A percentile compares a stretch with the other conserved stretches of the same genome.
Evolutionary conservation across 2,888 invertebrate genomes (phyloP).

Genomic region (Drosophila borborema): DNA sequence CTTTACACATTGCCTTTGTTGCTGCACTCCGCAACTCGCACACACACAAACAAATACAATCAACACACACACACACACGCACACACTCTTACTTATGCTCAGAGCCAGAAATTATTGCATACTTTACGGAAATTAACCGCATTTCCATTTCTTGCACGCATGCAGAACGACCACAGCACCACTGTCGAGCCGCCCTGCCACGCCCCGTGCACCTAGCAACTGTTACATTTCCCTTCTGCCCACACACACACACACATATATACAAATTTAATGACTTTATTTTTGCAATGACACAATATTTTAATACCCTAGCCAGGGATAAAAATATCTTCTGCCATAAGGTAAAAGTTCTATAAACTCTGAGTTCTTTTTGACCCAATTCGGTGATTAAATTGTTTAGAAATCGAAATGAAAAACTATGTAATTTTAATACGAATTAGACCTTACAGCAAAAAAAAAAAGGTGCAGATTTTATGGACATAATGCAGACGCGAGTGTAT

Average conservation of each 20-base stretch:
- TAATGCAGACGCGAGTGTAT: neutral
- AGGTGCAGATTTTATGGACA: neutral
- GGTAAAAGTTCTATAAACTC: slow-evolving; percentile 1
- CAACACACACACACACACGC: slow-evolving; percentile 8
- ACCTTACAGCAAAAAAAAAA: neutral
- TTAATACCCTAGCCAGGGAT: slow-evolving; percentile 48
- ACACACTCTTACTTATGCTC: slow-evolving; percentile 65
- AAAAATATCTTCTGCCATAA: slow-evolving; percentile 14
- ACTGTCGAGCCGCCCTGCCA: slow-evolving; percentile 14
- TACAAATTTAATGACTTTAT: slow-evolving; percentile 79
- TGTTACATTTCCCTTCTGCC: slow-evolving; percentile 34
- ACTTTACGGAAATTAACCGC: slow-evolving; percentile 84
- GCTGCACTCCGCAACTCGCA: slow-evolving; percentile 34
- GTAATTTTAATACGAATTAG: neutral
- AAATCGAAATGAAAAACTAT: slow-evolving; percentile 8
- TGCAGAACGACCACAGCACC: slow-evolving; percentile 66
- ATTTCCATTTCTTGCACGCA: slow-evolving; percentile 82
- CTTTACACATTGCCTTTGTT: slow-evolving; percentile 67
- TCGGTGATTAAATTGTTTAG: neutral
- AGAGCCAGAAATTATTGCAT: slow-evolving; percentile 82
- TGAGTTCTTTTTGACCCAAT: neutral
- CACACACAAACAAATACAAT: slow-evolving; percentile 13
- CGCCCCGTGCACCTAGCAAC: slow-evolving; percentile 17
- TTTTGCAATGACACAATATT: slow-evolving; percentile 64
- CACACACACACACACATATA: slow-evolving; percentile 13